Evolutionary conservation across 2,888 invertebrate species (phyloP).

Genomic region (Anthophora plumipes): DNA sequence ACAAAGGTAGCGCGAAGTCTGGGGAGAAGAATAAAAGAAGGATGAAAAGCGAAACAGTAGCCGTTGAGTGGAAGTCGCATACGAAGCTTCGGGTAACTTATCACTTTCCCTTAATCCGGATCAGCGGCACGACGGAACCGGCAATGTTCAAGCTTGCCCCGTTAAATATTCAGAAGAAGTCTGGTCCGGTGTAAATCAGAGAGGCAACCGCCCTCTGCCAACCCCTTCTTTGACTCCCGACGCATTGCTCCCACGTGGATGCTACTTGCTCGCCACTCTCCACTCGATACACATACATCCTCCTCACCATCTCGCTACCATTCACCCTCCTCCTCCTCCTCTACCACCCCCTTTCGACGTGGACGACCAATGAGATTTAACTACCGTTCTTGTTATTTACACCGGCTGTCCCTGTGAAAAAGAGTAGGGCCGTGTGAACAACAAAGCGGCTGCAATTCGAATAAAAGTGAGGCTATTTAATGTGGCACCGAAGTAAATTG

Average conservation of each 20-base stretch:
- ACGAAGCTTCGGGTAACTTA: slow-evolving; percentile 74
- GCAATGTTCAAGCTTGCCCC: slow-evolving; percentile 73
- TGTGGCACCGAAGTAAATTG: slow-evolving; percentile 38
- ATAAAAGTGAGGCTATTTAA: slow-evolving; percentile 35
- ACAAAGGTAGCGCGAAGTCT: slow-evolving; percentile 1
- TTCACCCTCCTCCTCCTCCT: neutral
- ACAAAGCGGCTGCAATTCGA: slow-evolving; percentile 31
- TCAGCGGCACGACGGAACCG: slow-evolving; percentile 73
- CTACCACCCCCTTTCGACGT: slow-evolving; percentile 14
- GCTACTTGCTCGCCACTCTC: slow-evolving; percentile 44
- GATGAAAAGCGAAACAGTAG: slow-evolving; percentile 68
- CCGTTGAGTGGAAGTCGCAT: slow-evolving; percentile 71
- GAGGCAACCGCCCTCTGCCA: slow-evolving; percentile 65
- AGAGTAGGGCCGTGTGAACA: slow-evolving; percentile 6
- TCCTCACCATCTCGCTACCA: neutral
- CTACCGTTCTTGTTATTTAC: slow-evolving; percentile 50
- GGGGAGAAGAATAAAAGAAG: slow-evolving; percentile 31
- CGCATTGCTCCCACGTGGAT: slow-evolving; percentile 71
- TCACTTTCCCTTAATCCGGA: slow-evolving; percentile 80
- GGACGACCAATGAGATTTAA: slow-evolving; percentile 58
- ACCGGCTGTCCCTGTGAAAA: slow-evolving; percentile 43
- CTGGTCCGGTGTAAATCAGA: slow-evolving; percentile 75
- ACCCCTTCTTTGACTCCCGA: slow-evolving; percentile 65
- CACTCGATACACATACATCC: slow-evolving; percentile 39
- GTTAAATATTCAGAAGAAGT: slow-evolving; percentile 80